Base-by-base conservation (phyloP, 2,888 invertebrate species). In the Drosophila lutescens region DNA sequence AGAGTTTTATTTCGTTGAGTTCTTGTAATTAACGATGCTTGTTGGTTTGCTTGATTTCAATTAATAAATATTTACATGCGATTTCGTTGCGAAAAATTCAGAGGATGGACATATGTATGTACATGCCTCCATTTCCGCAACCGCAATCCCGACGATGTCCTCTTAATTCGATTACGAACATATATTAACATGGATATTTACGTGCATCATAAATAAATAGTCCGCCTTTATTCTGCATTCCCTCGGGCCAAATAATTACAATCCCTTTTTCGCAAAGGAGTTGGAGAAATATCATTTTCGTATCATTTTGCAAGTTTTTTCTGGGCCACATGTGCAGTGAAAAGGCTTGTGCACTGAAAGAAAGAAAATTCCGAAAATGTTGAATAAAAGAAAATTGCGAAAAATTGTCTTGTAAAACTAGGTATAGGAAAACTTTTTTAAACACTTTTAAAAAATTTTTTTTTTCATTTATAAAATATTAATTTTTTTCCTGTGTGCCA, bases 211-310 rank as follows among this genome's bases (percentile, higher is more conserved):
- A 12, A 4, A 56, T 56, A 41, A 40, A 57, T 59, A 34, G 17
- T 54, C 17, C 40, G 12, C 8, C 9, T 32, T 41, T 8, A 41
- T 34, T 23, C 15, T 7, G 30, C 23, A 32, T 30, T 47, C 17
- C 32, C 47, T n/a, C 7, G 47, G 12, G 13, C 15, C 36, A 46
- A 44, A 36, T 61, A 40, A 62, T 61, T 62, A 61, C 26, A 62
- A 47, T 17, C 36, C 15, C 46, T 32, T 58, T 46, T 58, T 10
- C n/a, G 17, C 17, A 13, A 4, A 17, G 17, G n/a, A 30, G 55
- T 10, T 17, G 57, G 12, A n/a, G 12, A 41, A 56, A 20, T 59
- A 43, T 43, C 40, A n/a, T 59, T 26, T 43, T 44, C 44, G 26
- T 12, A 46, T 20, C 20, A 20, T 38, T 40, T 20, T 46, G 40